Conservation (phyloP, 2,888 invertebrate genomes). For the Pseudococcus viburni region DNA sequence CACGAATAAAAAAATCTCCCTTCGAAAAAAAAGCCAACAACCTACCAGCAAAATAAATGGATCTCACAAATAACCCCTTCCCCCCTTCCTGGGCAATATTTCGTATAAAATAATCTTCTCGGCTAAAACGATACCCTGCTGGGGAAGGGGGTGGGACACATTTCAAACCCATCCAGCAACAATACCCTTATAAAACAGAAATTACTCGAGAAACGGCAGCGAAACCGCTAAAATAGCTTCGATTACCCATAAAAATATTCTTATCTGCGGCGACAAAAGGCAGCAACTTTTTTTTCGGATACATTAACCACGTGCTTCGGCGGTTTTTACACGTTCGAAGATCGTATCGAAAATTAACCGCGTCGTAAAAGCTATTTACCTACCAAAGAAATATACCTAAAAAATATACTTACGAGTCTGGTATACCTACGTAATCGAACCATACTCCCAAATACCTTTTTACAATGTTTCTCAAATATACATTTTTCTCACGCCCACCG, state of each 20-base stretch:
- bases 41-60: too few relatives aligned
- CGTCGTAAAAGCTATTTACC: conserved; percentile 47
- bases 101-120: too few relatives aligned
- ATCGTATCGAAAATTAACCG: conserved; percentile 47
- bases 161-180: not conserved
- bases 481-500: conserved; percentile 43
- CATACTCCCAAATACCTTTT: not conserved
- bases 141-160: not conserved
- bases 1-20: too few relatives aligned
- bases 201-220: conserved; percentile 50
- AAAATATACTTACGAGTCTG: not conserved
- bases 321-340: not conserved
- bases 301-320: not conserved
- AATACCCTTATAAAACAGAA: conserved; percentile 37
- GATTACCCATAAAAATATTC: conserved; percentile 40
- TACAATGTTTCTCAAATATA: not conserved
- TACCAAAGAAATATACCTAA: not conserved
- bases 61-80: too few relatives aligned
- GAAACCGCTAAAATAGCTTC: conserved; percentile 48
- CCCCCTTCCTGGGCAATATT: too few relatives aligned
- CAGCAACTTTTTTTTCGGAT: not conserved
- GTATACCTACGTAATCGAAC: too few relatives aligned
- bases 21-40: too few relatives aligned
- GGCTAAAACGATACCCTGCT: too few relatives aligned
- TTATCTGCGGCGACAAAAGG: conserved; percentile 33